Conservation (phyloP, 2,113 vertebrate genomes). For the Sorex araneus region DNA sequence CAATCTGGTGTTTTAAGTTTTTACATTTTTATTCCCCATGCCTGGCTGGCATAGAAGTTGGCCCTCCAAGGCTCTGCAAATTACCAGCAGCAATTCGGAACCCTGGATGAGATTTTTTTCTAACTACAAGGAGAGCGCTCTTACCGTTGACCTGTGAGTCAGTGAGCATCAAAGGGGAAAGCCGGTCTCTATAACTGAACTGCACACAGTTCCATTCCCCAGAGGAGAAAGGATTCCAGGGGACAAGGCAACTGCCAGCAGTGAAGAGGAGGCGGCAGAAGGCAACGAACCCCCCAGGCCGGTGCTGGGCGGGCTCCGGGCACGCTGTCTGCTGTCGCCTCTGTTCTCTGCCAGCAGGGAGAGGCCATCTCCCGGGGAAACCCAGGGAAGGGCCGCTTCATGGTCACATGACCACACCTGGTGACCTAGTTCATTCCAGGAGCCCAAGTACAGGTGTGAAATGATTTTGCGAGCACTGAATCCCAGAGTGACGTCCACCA, state of each 20-base stretch:
- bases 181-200: background rate
- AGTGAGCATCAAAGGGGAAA: conserved; percentile 42
- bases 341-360: conserved; percentile 53
- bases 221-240: conserved; percentile 3
- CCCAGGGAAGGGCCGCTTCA: background rate
- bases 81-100: conserved; percentile 35
- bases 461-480: conserved; percentile 61
- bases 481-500: conserved; percentile 60
- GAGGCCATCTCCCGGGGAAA: conserved; percentile 8
- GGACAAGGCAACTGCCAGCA: background rate
- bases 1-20: conserved; percentile 10
- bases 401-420: background rate
- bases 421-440: conserved; percentile 38
- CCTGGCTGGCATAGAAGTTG: background rate
- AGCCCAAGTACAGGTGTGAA: conserved; percentile 58
- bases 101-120: conserved; percentile 29
- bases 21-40: background rate
- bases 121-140: conserved; percentile 43
- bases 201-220: background rate
- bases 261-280: background rate
- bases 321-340: background rate
- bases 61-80: background rate
- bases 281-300: background rate
- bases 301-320: background rate
- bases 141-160: background rate